Base-by-base conservation (phyloP, 37 sponge, comb jelly and placozoan genomes). In the Hexactinellida sp. region DNA sequence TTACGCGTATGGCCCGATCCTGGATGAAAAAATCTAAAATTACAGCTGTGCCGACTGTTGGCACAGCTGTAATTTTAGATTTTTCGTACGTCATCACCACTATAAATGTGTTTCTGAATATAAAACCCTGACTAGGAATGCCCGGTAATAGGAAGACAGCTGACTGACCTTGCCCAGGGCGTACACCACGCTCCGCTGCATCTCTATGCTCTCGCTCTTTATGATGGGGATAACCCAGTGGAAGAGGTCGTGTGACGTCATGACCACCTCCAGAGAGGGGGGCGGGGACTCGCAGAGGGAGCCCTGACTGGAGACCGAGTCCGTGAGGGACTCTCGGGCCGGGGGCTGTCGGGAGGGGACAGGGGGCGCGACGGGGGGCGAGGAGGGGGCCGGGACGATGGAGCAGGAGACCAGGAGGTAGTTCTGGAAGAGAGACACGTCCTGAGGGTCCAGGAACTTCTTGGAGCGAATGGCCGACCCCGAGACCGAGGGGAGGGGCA, bases 341-440 rank as follows among this genome's bases (percentile, higher is more conserved):
- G 25, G 47, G 39, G 0, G 32, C 0, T 38, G 32, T 23, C 0
- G 16, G 47, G 39, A 21, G 30, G 84, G 47, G 24, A 36, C n/a
- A 32, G 28, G 83, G 84, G 84, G 30, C 41, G 25, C 47, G 24
- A 38, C 39, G 32, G 37, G 84, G 84, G 47, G 84, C 41, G 24
- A 38, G 54, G 88, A 55, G 38, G 88, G 87, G 30, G 91, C 87
- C 24, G 91, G 90, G 24, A 90, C 92, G 54, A 87, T 85, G 47
- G 94, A 94, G 54, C 92, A 94, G 55, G 93, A 89, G 89, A 92
- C 94, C 36, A 96, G 88, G 83, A 96, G 90, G 83, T 96, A 96
- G 87, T 94, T 94, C 86, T 91, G 87, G 91, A 92, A 94, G n/a
- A 96, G 89, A 88, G 92, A 96, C 87, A 91, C 85, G 85, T 96